Percentiles rank a stretch among this genome's conserved stretches.
These are phyloP conservation scores for Galleria mellonella DNA, from an alignment of 1,140 invertebrate genomes.

Conservation along the genomic window DNA sequence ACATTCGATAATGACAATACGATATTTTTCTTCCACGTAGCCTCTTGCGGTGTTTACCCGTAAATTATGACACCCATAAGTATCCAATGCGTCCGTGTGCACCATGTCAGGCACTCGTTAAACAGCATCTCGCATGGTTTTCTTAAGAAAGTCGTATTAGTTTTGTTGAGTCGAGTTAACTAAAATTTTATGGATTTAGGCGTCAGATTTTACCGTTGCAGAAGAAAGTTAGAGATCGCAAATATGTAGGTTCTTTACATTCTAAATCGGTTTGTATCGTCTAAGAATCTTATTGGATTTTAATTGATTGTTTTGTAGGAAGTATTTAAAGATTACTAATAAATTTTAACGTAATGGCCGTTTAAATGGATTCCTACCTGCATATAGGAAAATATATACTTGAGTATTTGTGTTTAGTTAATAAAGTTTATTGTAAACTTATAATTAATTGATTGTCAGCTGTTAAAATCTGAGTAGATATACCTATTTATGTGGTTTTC, in stretches of 20 bases:
- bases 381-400: too few species aligned
- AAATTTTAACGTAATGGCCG: too few species aligned
- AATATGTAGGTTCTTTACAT: slow-evolving; percentile 39
- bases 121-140: slow-evolving; percentile 11
- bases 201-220: slow-evolving; percentile 50
- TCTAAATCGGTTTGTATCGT: slow-evolving; percentile 27
- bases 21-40: slow-evolving; percentile 45
- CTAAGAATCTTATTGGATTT: slow-evolving; percentile 50
- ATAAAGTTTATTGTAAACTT: too few species aligned
- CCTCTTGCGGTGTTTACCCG: slow-evolving; percentile 24
- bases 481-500: slow-evolving; percentile 1
- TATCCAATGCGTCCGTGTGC: slow-evolving; percentile 32
- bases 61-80: slow-evolving; percentile 30
- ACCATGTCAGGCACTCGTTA: not conserved
- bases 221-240: slow-evolving; percentile 50
- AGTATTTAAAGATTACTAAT: too few species aligned
- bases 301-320: too few species aligned
- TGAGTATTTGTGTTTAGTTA: too few species aligned
- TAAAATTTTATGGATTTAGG: slow-evolving; percentile 24
- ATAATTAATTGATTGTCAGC: slow-evolving; percentile 1
- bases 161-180: slow-evolving; percentile 31
- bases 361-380: too few species aligned
- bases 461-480: slow-evolving; percentile 2
- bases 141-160: slow-evolving; percentile 27
- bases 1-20: slow-evolving; percentile 18